A percentile compares a stretch with the other conserved stretches of the same genome.
phyloP scores from a whole-genome alignment of 2,888 invertebrate genomes.

The Seladonia tumulorum region DNA sequence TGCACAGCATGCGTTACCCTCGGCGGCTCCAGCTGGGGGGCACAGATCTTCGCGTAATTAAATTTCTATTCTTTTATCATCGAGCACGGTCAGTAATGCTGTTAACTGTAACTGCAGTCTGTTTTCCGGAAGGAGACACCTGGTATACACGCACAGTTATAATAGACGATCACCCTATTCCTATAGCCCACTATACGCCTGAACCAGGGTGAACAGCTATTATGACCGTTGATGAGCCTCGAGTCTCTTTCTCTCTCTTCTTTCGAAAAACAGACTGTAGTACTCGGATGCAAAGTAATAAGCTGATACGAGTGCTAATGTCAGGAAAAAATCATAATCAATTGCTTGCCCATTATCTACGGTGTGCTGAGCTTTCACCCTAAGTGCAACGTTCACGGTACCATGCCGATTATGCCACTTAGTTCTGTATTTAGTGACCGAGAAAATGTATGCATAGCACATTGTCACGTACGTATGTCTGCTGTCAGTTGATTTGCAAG shows the following conservation, averaged over 20 bases:
- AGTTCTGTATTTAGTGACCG: slow-evolving; percentile 27
- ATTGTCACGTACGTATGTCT: slow-evolving; percentile 21
- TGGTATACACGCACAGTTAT: not conserved
- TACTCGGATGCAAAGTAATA: not conserved
- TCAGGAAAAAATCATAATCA: slow-evolving; percentile 3
- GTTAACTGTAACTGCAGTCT: slow-evolving; percentile 18
- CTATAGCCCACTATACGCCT: not conserved
- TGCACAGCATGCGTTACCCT: slow-evolving; percentile 87
- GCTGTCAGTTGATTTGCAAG: slow-evolving; percentile 6
- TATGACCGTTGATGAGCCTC: not conserved
- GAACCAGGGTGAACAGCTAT: not conserved
- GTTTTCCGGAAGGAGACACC: not conserved
- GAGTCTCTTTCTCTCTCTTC: not conserved
- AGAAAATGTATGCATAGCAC: slow-evolving; percentile 35
- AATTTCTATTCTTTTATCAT: slow-evolving; percentile 60
- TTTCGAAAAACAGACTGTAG: not conserved
- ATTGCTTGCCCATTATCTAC: slow-evolving; percentile 18
- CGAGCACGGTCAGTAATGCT: slow-evolving; percentile 32
- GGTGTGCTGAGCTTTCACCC: slow-evolving; percentile 33
- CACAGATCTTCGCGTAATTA: slow-evolving; percentile 81
- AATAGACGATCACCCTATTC: not conserved
- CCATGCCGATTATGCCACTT: slow-evolving; percentile 24
- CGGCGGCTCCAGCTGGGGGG: slow-evolving; percentile 74
- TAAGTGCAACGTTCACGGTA: slow-evolving; percentile 15
- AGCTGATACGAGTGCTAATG: not conserved